Evolutionary conservation across 2,797 vertebrate genomes (phyloP), one percentile per base, ranked within the genome.

Genomic region (Gallinago nigripennis): DNA sequence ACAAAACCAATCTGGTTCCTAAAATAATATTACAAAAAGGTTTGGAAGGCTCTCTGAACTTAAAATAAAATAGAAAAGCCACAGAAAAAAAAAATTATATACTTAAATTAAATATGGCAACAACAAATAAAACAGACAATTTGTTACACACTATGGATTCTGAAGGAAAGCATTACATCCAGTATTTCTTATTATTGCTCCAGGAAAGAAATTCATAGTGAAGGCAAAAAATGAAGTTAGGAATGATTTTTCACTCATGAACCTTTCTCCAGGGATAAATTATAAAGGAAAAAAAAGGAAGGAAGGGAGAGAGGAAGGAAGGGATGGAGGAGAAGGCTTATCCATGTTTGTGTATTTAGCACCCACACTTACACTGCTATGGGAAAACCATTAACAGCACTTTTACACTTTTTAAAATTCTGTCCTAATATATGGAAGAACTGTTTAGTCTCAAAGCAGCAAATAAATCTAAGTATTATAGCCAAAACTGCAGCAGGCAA

Each of bases 221-320:
- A 97, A 95, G 80, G 91, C 65, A 63, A 95, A 93, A 95, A 95
- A 96, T 83, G 48, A 97, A 95, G 94, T 96, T 96, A 95, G 95
- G 90, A 96, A 97, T 90, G 97, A 97, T 96, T 97, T 96, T 96
- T 97, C 91, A 87, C 89, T 96, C 68, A 45, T 63, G 86, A 94
- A 82, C 58, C 58, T 88, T 95, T 93, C 97, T 97, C 95, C 46
- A 35, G 92, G 91, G 91, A 94, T 92, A 90, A 94, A 73, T 94
- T 91, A 92, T 90, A 94, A 94, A 96, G 71, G 71, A 91, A 92
- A 95, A 95, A 80, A 94, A 94, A 80, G 90, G 90, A 92, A 46
- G 45, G 43, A 23, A 12, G 45, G 21, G 91, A 90, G 69, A 84
- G 64, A 80, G 90, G 90, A 92, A 46, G 45, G 43, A 23, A 12